phyloP scores from a whole-genome alignment of 2,797 vertebrate species.

The Buceros bicornis region DNA sequence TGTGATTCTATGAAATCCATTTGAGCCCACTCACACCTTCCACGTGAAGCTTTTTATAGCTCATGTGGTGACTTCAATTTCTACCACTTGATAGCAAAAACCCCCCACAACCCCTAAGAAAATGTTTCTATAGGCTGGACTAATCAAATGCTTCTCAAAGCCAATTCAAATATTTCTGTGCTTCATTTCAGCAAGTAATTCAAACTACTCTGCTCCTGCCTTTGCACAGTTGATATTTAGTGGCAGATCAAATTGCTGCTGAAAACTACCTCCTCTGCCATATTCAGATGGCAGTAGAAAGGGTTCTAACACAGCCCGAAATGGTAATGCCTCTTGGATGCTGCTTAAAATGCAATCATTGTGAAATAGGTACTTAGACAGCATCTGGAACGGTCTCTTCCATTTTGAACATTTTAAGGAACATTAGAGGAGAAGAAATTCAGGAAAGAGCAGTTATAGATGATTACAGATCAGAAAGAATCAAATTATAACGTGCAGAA shows the following conservation, averaged over 20 bases:
- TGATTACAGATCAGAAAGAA: not conserved
- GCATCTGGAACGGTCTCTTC: not conserved
- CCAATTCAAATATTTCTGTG: not conserved
- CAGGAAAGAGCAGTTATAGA: not conserved
- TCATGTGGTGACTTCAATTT: not conserved
- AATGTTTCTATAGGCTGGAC: not conserved
- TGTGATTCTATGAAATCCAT: not conserved
- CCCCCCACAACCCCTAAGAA: not conserved
- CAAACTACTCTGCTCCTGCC: not conserved
- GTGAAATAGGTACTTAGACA: not conserved
- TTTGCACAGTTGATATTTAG: not conserved
- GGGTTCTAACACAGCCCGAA: not conserved
- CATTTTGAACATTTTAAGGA: not conserved
- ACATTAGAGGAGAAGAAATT: not conserved
- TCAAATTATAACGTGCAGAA: not conserved
- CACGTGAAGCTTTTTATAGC: not conserved
- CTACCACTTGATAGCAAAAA: not conserved
- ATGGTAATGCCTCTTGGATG: not conserved
- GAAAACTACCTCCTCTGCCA: not conserved
- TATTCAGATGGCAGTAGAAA: not conserved
- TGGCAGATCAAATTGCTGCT: not conserved
- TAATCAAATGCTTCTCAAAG: not conserved
- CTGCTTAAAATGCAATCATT: not conserved
- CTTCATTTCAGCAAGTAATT: not conserved
- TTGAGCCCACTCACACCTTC: not conserved